Conservation (phyloP, 2,888 invertebrate species). For the Hipparchia semele region DNA sequence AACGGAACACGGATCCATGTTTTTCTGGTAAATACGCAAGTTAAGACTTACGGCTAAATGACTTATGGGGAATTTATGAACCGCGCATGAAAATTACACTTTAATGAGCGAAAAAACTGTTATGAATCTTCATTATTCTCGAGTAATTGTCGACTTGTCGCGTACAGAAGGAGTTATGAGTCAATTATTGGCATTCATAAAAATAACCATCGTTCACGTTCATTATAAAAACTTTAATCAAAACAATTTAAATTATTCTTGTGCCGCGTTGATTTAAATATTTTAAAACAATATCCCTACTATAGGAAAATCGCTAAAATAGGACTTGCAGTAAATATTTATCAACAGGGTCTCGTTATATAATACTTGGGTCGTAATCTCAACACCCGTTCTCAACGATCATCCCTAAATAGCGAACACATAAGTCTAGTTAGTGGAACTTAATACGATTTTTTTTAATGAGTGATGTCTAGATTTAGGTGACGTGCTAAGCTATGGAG, state of each 20-base stretch:
- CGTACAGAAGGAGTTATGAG: slow-evolving; percentile 20
- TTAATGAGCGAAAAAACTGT: slow-evolving; percentile 29
- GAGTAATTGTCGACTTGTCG: slow-evolving; percentile 19
- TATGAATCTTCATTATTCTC: slow-evolving; percentile 30
- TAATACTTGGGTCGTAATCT: too few relatives aligned
- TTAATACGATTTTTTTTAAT: too few relatives aligned
- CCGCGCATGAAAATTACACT: slow-evolving; percentile 26
- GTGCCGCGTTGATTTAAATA: neutral
- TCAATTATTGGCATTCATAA: slow-evolving; percentile 19
- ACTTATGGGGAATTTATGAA: slow-evolving; percentile 24
- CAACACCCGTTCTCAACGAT: too few relatives aligned
- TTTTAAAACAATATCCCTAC: neutral
- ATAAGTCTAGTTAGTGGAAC: too few relatives aligned
- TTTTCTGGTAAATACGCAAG: slow-evolving; percentile 26
- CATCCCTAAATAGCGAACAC: too few relatives aligned
- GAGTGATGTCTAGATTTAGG: too few relatives aligned
- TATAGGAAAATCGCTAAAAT: neutral
- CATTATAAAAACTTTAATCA: slow-evolving; percentile 13
- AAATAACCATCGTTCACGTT: slow-evolving; percentile 6
- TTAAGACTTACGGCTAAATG: slow-evolving; percentile 22
- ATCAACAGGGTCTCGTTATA: too few relatives aligned
- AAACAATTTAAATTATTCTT: slow-evolving; percentile 10
- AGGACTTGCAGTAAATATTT: neutral
- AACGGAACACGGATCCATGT: slow-evolving; percentile 23
- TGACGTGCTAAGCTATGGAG: too few relatives aligned